Conservation (phyloP, 1,140 invertebrate species). For the Danaus plexippus region DNA sequence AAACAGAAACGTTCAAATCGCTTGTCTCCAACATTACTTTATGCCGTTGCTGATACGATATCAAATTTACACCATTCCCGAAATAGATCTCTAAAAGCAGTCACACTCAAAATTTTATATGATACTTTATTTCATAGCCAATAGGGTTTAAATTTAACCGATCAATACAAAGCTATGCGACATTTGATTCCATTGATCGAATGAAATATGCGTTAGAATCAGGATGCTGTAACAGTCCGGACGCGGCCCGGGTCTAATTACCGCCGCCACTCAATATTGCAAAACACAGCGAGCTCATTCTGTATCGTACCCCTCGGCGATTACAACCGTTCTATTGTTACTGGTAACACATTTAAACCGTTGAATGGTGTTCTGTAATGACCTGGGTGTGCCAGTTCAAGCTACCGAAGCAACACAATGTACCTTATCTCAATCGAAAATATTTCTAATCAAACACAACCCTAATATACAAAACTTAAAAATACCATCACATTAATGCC, state of each 20-base stretch:
- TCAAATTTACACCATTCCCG: slow-evolving; percentile 21
- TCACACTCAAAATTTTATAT: slow-evolving; percentile 12
- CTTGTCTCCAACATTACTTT: slow-evolving; percentile 30
- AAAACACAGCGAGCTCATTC: slow-evolving; percentile 61
- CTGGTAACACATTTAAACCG: slow-evolving; percentile 54
- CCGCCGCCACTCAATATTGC: slow-evolving; percentile 65
- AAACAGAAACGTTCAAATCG: slow-evolving; percentile 17
- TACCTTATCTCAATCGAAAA: slow-evolving; percentile 52
- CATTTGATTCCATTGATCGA: slow-evolving; percentile 18
- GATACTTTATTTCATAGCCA: slow-evolving; percentile 9
- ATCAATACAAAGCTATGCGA: slow-evolving; percentile 16
- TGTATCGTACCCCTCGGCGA: slow-evolving; percentile 57
- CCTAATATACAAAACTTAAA: slow-evolving; percentile 54
- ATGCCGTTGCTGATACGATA: slow-evolving; percentile 20
- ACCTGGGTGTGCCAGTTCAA: slow-evolving; percentile 52
- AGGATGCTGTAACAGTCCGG: slow-evolving; percentile 66
- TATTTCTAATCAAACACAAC: slow-evolving; percentile 53
- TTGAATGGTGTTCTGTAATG: slow-evolving; percentile 50
- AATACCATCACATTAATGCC: slow-evolving; percentile 36
- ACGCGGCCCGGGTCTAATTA: slow-evolving; percentile 60
- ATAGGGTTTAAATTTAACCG: slow-evolving; percentile 26
- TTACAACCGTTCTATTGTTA: slow-evolving; percentile 58
- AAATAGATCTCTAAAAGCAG: slow-evolving; percentile 16
- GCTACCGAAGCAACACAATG: slow-evolving; percentile 52
- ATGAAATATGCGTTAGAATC: slow-evolving; percentile 54